Conservation (phyloP, 35 echinoderm and acorn worm genomes). For the Lytechinus pictus region DNA sequence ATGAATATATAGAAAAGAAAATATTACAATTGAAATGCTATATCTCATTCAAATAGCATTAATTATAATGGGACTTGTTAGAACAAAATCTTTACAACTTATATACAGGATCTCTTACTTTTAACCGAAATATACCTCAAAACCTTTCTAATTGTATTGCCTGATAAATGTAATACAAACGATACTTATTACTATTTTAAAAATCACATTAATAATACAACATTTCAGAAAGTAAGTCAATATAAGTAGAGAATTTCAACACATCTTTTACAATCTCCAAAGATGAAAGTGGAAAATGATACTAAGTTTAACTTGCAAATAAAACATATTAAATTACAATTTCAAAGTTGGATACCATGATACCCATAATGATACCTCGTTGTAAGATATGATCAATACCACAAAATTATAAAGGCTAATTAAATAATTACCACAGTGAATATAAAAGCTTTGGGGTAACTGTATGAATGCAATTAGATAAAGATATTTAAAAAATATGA, state of each 20-base stretch:
- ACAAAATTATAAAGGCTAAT: too few species aligned
- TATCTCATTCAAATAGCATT: neutral
- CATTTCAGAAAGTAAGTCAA: neutral
- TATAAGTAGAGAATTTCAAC: neutral
- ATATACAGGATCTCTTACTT: too few species aligned
- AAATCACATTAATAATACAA: neutral
- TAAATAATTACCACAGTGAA: too few species aligned
- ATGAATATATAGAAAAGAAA: neutral
- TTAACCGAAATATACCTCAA: too few species aligned
- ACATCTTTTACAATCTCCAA: neutral
- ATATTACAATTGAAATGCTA: neutral
- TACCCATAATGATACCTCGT: neutral
- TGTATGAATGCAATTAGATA: neutral
- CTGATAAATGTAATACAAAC: too few species aligned
- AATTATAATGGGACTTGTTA: neutral
- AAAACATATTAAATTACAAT: neutral
- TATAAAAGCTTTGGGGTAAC: too few species aligned
- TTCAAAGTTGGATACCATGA: neutral
- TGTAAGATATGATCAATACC: too few species aligned
- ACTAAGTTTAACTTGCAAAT: neutral
- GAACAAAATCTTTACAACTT: too few species aligned
- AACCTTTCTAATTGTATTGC: too few species aligned
- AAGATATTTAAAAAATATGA: neutral
- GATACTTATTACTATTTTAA: too few species aligned
- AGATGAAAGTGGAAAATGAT: neutral